Evolutionary conservation across 2,113 vertebrate genomes (phyloP), one percentile per base, ranked within the genome.

Genomic region (Montifringilla adamsi): DNA sequence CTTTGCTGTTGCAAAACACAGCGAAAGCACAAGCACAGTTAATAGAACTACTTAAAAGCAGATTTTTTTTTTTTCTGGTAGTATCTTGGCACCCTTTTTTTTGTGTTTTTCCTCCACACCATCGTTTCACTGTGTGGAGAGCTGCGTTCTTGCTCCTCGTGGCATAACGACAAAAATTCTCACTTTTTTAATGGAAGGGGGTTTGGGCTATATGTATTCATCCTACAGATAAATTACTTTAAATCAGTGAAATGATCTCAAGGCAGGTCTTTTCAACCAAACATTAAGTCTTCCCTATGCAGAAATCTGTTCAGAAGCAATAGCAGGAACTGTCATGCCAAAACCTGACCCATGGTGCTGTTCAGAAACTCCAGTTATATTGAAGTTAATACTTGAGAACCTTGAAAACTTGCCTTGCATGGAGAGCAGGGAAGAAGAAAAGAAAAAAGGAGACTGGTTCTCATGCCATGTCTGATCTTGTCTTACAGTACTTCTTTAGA

Each of bases 381-480:
- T 6, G 7, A 46, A 49, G 10, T 41, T 35, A 44, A 50, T 31
- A 22, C 23, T 39, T 15, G 5, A n/a, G 19, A 43, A 23, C 15
- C 13, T 37, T 11, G 19, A 46, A 50, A 30, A 35, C 19, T 6
- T 79, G 39, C 10, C 3, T 52, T 76, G 67, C 49, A 15, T 0
- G 1, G 12, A 20, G 20, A 62, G 31, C 31, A 35, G 33, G 31
- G 30, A 46, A 43, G 18, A 37, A 69, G 24, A 37, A 37, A 37
- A 37, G 44, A 41, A n/a, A 84, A 84, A 11, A 74, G 22, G n/a
- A 66, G 17, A 31, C 5, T 19, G 19, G 35, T 76, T 73, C 11
- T 23, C 1, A 0, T 49, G 27, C 17, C 3, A 3, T 1, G 3
- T 23, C 23, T 69, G 41, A 24, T 21, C 22, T 3, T 58, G 31